These are phyloP conservation scores for Seriola quinqueradiata DNA, from an alignment of 2,113 vertebrate species.

Conservation along the genomic window DNA sequence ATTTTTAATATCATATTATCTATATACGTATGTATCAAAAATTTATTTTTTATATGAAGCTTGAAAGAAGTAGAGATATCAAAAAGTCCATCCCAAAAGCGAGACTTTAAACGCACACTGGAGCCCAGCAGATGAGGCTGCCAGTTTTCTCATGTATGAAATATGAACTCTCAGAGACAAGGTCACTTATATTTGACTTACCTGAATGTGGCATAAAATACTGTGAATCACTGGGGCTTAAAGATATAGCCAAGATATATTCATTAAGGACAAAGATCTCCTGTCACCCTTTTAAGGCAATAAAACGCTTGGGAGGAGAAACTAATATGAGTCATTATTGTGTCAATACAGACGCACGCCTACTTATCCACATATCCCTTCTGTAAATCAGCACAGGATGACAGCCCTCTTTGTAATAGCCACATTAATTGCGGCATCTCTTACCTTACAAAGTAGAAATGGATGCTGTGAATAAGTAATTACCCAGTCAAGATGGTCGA, in stretches of 20 bases:
- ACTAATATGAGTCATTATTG: slow-evolving; percentile 53
- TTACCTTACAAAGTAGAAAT: slow-evolving; percentile 65
- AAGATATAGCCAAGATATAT: slow-evolving; percentile 47
- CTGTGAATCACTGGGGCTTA: slow-evolving; percentile 49
- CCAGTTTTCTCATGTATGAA: slow-evolving; percentile 68
- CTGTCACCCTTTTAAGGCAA: slow-evolving; percentile 18
- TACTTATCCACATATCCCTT: slow-evolving; percentile 17
- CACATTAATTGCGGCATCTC: slow-evolving; percentile 60
- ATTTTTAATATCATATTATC: neutral
- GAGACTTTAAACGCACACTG: slow-evolving; percentile 36
- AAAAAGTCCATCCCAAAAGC: neutral
- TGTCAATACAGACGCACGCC: slow-evolving; percentile 43
- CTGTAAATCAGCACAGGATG: slow-evolving; percentile 49
- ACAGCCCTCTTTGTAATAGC: slow-evolving; percentile 44
- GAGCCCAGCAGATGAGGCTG: slow-evolving; percentile 45
- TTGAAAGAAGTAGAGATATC: neutral
- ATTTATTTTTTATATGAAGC: neutral
- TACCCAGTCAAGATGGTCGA: slow-evolving; percentile 36
- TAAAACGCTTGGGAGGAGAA: slow-evolving; percentile 47
- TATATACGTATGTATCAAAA: neutral
- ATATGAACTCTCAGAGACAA: slow-evolving; percentile 71
- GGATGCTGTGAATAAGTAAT: slow-evolving; percentile 58
- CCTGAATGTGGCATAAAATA: slow-evolving; percentile 64
- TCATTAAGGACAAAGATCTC: slow-evolving; percentile 42
- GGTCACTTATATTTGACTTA: slow-evolving; percentile 75